These are phyloP conservation scores for Trichonephila inaurata DNA, from an alignment of 1,140 invertebrate species.

Conservation along the genomic window DNA sequence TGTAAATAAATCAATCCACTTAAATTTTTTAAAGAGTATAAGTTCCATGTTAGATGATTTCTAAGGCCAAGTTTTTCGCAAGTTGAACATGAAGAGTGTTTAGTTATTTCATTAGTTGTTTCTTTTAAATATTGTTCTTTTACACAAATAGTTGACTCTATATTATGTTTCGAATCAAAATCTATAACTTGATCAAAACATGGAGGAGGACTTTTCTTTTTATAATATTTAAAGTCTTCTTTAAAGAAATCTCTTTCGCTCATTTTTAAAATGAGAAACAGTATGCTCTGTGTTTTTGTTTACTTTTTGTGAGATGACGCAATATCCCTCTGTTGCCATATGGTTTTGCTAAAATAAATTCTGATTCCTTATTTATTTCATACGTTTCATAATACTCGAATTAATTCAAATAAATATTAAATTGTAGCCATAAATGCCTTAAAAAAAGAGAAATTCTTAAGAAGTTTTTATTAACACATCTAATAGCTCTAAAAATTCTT, in stretches of 20 bases:
- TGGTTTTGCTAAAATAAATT: background rate
- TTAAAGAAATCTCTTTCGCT: constrained; percentile 79
- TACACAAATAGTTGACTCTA: background rate
- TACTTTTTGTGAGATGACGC: background rate
- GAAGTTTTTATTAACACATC: too few relatives aligned
- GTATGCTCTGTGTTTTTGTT: background rate
- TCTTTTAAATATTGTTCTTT: constrained; percentile 26
- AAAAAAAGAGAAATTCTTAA: too few relatives aligned
- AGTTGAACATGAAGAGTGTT: background rate
- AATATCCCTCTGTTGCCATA: background rate
- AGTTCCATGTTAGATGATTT: constrained; percentile 79
- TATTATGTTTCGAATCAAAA: constrained; percentile 75
- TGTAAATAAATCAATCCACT: constrained; percentile 84
- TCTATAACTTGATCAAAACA: constrained; percentile 79
- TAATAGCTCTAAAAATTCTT: too few relatives aligned
- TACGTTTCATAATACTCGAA: too few relatives aligned
- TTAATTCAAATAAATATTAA: too few relatives aligned
- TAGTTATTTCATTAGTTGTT: background rate
- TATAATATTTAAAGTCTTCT: constrained; percentile 80
- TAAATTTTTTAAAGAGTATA: constrained; percentile 79
- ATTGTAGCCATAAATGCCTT: too few relatives aligned
- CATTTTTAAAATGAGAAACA: background rate
- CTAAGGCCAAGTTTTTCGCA: constrained; percentile 78
- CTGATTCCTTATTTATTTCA: too few relatives aligned
- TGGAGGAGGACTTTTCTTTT: constrained; percentile 78